Percentiles rank a stretch among this genome's conserved stretches.
These are phyloP conservation scores for Poeciliopsis retropinna DNA, from an alignment of 2,113 vertebrate genomes.

Conservation along the genomic window DNA sequence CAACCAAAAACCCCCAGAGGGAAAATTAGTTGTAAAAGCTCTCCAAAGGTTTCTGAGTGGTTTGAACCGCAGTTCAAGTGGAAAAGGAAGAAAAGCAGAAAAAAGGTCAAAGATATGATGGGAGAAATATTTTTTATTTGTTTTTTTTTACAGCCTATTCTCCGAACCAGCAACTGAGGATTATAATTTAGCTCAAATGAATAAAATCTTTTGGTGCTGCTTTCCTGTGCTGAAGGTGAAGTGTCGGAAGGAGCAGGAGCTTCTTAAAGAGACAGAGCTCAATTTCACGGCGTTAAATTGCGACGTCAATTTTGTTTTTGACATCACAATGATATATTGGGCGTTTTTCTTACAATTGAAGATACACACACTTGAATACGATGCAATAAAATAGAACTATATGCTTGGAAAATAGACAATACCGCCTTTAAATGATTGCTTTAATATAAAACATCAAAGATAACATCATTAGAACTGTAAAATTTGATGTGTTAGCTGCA, in stretches of 20 bases:
- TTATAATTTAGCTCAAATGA: background rate
- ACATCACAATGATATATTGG: too few relatives aligned
- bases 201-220: background rate
- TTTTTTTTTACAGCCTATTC: too few relatives aligned
- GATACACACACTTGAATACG: too few relatives aligned
- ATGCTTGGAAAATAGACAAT: too few relatives aligned
- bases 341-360: too few relatives aligned
- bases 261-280: too few relatives aligned
- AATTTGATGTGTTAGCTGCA: background rate
- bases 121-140: background rate
- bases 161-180: background rate
- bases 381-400: too few relatives aligned
- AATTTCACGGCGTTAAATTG: too few relatives aligned
- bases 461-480: background rate
- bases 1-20: background rate
- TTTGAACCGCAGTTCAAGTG: slow-evolving; percentile 20
- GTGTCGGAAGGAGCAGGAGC: too few relatives aligned
- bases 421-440: background rate
- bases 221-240: too few relatives aligned
- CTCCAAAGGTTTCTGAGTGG: slow-evolving; percentile 1
- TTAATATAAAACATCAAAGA: background rate
- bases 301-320: too few relatives aligned
- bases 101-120: background rate
- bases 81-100: background rate
- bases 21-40: slow-evolving; percentile 26